Evolutionary conservation across 2,888 invertebrate genomes (phyloP).

Genomic region (Trachelus tabidus): DNA sequence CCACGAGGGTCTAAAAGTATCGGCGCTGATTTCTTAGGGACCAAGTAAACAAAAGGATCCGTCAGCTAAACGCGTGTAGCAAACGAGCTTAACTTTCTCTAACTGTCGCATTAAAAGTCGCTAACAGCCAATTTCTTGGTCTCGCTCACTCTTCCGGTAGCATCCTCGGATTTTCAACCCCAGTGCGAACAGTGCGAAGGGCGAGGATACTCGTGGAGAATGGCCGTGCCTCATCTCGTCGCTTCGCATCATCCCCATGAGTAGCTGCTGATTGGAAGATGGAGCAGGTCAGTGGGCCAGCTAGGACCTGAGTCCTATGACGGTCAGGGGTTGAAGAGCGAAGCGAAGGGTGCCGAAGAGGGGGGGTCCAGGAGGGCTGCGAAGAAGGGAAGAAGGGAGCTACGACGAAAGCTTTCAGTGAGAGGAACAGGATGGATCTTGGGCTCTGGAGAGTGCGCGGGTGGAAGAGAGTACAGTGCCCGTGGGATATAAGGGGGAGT

Average conservation of each 20-base stretch:
- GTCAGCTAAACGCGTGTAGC: constrained; percentile 18
- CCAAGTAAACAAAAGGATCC: constrained; percentile 15
- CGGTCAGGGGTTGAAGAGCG: constrained; percentile 22
- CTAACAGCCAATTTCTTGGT: constrained; percentile 29
- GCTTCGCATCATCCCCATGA: constrained; percentile 21
- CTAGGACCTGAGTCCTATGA: not conserved
- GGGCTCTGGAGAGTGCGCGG: not conserved
- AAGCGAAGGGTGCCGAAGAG: not conserved
- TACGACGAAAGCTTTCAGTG: not conserved
- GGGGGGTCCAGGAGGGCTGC: not conserved
- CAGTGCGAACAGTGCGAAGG: not conserved
- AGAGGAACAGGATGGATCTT: not conserved
- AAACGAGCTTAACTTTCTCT: constrained; percentile 28
- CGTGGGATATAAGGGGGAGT: not conserved
- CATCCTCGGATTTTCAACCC: not conserved
- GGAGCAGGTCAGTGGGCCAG: constrained; percentile 58
- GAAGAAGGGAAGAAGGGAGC: not conserved
- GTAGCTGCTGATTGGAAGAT: constrained; percentile 39
- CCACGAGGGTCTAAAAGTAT: not conserved
- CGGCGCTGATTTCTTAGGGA: not conserved
- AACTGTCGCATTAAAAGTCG: constrained; percentile 31
- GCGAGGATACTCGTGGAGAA: too few relatives aligned
- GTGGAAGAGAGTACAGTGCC: not conserved
- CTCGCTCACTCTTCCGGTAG: constrained; percentile 15
- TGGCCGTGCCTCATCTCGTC: not conserved